Evolutionary conservation across 1,140 invertebrate species (phyloP).

Genomic region (Zeugodacus cucurbitae): DNA sequence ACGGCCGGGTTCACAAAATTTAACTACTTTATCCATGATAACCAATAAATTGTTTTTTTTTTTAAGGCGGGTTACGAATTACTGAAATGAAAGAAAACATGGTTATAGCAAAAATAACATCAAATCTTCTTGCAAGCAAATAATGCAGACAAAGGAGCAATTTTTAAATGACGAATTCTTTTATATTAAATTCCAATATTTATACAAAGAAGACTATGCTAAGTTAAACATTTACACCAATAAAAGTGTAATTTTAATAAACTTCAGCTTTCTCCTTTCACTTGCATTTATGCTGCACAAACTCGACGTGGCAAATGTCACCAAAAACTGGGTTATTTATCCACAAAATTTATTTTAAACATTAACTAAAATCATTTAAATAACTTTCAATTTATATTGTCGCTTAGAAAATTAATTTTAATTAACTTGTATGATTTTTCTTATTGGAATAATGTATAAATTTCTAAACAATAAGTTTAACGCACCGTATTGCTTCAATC

Average conservation of each 20-base stretch:
- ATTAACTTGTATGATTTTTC: neutral
- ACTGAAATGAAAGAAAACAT: slow-evolving; percentile 37
- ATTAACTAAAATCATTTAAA: too few relatives aligned
- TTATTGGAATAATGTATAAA: neutral
- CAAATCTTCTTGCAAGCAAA: neutral
- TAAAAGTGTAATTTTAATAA: neutral
- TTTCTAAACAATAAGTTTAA: neutral
- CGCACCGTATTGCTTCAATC: neutral
- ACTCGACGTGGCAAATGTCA: slow-evolving; percentile 42
- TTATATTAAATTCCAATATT: neutral
- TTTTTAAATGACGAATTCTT: neutral
- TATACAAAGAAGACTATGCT: too few relatives aligned
- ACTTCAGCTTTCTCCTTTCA: slow-evolving; percentile 27
- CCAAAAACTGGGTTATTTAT: neutral
- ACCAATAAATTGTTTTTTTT: neutral
- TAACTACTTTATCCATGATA: slow-evolving; percentile 96
- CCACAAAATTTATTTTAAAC: neutral
- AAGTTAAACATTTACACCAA: too few relatives aligned
- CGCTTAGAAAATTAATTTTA: neutral
- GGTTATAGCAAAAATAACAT: neutral
- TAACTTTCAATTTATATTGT: too few relatives aligned
- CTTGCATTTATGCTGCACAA: slow-evolving; percentile 1
- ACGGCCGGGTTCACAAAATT: slow-evolving; percentile 92
- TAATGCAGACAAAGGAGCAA: neutral
- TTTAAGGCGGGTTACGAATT: neutral